Percentiles rank a stretch among this genome's conserved stretches.
phyloP scores from a whole-genome alignment of 2,888 invertebrate species.

The Ceraclea dissimilis region DNA sequence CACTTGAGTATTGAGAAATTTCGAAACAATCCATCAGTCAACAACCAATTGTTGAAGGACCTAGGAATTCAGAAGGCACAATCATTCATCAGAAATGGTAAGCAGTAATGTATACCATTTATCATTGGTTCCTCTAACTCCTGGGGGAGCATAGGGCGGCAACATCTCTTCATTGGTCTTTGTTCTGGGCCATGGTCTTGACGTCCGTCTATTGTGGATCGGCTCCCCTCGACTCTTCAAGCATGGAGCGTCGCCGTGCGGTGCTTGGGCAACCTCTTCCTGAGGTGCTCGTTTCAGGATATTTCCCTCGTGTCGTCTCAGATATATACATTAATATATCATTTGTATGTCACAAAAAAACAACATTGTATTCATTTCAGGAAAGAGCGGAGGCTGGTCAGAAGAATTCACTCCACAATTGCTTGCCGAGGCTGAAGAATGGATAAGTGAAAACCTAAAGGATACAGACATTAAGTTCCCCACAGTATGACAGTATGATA shows the following conservation, averaged over 20 bases:
- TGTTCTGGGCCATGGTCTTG: no score
- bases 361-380: slow-evolving; percentile 32
- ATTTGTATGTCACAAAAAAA: no score
- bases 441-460: slow-evolving; percentile 59
- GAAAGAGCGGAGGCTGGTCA: slow-evolving; percentile 62
- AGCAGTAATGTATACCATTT: not conserved
- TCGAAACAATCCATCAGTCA: slow-evolving; percentile 71
- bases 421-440: slow-evolving; percentile 55
- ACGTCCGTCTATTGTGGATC: no score
- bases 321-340: no score
- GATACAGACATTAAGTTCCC: slow-evolving; percentile 56
- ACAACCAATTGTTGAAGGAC: slow-evolving; percentile 56
- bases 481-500: not conserved
- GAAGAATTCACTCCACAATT: slow-evolving; percentile 64
- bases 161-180: no score
- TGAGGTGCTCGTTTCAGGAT: no score
- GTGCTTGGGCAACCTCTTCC: no score
- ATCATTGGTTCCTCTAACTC: not conserved
- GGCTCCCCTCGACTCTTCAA: no score
- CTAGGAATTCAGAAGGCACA: slow-evolving; percentile 55
- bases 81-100: slow-evolving; percentile 60
- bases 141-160: no score
- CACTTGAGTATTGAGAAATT: slow-evolving; percentile 79
- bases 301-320: no score
- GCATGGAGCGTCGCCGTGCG: no score